Evolutionary conservation across 2,113 vertebrate genomes (phyloP).

Genomic region (Apaloderma vittatum): DNA sequence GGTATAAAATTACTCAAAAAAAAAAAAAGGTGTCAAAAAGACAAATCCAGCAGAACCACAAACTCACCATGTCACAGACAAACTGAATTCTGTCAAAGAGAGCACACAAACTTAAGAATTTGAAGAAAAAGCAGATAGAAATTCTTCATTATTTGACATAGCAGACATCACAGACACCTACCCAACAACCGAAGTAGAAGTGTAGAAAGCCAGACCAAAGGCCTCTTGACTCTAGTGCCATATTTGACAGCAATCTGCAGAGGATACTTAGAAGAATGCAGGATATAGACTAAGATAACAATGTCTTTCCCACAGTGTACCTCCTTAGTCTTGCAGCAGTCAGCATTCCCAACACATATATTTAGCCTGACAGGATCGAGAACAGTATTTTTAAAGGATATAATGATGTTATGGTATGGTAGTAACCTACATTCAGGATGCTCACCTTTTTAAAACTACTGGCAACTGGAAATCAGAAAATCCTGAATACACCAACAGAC

Average conservation of each 20-base stretch:
- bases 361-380: background rate
- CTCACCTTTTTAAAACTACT: background rate
- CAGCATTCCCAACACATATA: background rate
- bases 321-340: background rate
- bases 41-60: background rate
- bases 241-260: background rate
- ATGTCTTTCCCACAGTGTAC: background rate
- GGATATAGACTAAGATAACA: background rate
- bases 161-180: background rate
- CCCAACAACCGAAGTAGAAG: background rate
- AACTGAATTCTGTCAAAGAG: background rate
- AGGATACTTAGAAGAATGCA: background rate
- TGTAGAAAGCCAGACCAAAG: background rate
- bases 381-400: background rate
- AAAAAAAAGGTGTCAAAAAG: background rate
- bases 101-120: background rate
- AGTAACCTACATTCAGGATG: background rate
- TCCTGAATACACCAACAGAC: background rate
- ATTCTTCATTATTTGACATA: background rate
- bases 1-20: background rate
- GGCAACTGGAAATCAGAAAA: background rate
- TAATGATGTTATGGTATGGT: background rate
- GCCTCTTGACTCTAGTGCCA: background rate
- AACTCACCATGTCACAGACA: background rate
- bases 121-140: background rate